A percentile compares a stretch with the other conserved stretches of the same genome.
Evolutionary conservation across 2,113 vertebrate species (phyloP).

Genomic region (Scolopax mira): DNA sequence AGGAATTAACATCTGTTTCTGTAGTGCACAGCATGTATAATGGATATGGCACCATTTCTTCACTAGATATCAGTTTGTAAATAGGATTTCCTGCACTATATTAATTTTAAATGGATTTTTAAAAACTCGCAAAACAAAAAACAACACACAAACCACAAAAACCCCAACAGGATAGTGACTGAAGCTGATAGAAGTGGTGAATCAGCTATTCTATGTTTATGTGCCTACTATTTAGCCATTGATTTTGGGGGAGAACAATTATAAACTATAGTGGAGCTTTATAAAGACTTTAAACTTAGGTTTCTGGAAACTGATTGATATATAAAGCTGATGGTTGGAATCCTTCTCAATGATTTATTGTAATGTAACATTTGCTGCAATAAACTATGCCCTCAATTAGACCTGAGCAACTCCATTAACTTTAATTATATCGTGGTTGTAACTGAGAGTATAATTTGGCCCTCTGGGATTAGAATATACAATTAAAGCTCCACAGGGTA

Average conservation of each 20-base stretch:
- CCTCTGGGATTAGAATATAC: background rate
- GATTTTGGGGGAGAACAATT: background rate
- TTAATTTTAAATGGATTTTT: background rate
- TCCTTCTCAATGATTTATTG: background rate
- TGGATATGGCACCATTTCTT: background rate
- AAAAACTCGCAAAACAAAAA: background rate
- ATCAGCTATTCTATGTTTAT: background rate
- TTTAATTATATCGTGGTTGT: slow-evolving; percentile 36
- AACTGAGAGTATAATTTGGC: slow-evolving; percentile 37
- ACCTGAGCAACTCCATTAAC: slow-evolving; percentile 18
- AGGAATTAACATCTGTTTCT: background rate
- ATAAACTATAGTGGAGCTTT: background rate
- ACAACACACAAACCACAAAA: background rate
- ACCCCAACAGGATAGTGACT: too few relatives aligned
- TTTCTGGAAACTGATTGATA: background rate
- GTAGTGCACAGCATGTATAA: too few relatives aligned
- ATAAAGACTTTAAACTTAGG: background rate
- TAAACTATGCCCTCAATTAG: slow-evolving; percentile 25
- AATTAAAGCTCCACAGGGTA: slow-evolving; percentile 19
- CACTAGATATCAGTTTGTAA: background rate
- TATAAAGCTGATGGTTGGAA: background rate
- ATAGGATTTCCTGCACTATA: background rate
- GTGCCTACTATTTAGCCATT: background rate
- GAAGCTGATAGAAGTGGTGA: background rate
- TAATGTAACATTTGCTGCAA: background rate